phyloP scores from a whole-genome alignment of 2,113 vertebrate species.

The Muntiacus reevesi region DNA sequence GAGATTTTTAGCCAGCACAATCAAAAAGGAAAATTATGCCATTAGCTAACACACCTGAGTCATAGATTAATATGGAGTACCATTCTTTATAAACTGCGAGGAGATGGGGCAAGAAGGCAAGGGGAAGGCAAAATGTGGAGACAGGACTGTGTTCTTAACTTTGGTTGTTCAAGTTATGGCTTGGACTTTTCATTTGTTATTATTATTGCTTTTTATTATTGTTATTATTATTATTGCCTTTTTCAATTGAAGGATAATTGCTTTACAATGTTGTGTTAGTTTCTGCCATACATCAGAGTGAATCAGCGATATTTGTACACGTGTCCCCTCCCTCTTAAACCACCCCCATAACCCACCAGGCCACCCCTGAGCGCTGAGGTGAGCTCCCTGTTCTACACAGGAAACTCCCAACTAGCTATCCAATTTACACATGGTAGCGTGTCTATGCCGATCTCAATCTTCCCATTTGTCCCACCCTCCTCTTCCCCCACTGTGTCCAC shows the following conservation, averaged over 20 bases:
- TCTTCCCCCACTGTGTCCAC: neutral
- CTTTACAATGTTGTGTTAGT: neutral
- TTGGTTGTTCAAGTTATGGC: neutral
- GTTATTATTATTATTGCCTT: neutral
- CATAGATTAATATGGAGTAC: neutral
- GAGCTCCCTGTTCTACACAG: neutral
- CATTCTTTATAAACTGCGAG: neutral
- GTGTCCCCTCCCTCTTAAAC: neutral
- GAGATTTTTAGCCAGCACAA: neutral
- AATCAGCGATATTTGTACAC: neutral
- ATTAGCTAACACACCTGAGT: neutral
- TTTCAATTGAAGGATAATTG: neutral
- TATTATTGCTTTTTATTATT: neutral
- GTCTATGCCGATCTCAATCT: neutral
- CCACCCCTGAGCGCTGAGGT: neutral
- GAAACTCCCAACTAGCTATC: neutral
- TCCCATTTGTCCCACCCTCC: neutral
- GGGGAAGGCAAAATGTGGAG: neutral
- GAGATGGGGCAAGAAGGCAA: neutral
- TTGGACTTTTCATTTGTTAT: neutral
- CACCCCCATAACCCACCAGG: neutral
- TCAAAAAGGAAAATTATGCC: neutral
- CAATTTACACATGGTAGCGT: neutral
- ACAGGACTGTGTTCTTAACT: neutral
- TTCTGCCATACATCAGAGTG: neutral